A percentile compares a stretch with the other conserved stretches of the same genome.
phyloP scores from a whole-genome alignment of 2,113 vertebrate species.

The Scophthalmus maximus region DNA sequence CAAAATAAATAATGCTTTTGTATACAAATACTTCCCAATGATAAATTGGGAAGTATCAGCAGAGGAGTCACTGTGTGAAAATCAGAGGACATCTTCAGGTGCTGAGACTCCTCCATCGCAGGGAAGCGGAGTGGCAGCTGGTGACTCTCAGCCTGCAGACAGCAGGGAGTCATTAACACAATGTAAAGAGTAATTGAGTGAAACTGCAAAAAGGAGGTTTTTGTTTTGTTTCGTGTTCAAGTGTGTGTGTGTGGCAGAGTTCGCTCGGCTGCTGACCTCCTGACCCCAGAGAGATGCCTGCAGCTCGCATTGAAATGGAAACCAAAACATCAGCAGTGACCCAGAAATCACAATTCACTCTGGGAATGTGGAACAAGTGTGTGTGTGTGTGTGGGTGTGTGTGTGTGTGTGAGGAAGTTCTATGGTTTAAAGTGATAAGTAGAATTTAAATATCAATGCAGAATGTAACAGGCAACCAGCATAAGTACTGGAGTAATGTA shows the following conservation, averaged over 20 bases:
- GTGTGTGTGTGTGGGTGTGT: conserved; percentile 10
- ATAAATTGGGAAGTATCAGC: too few relatives aligned
- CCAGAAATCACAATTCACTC: conserved; percentile 62
- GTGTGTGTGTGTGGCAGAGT: conserved; percentile 41
- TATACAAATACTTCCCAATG: too few relatives aligned
- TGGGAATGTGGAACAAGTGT: conserved; percentile 31
- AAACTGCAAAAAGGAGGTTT: conserved; percentile 13
- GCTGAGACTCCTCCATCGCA: too few relatives aligned
- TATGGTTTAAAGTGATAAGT: too few relatives aligned
- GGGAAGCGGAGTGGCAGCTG: background rate
- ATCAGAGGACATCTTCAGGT: background rate
- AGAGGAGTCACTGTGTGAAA: background rate
- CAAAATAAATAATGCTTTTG: too few relatives aligned
- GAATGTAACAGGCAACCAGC: too few relatives aligned
- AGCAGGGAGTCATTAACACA: conserved; percentile 34
- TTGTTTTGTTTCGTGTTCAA: conserved; percentile 27
- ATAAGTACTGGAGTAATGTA: too few relatives aligned
- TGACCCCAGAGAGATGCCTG: conserved; percentile 27
- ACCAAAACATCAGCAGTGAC: conserved; percentile 64
- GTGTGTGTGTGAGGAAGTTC: conserved; percentile 17
- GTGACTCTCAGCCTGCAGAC: conserved; percentile 1
- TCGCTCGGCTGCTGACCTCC: conserved; percentile 38
- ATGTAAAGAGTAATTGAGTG: conserved; percentile 40
- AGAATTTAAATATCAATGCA: too few relatives aligned
- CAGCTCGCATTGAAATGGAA: conserved; percentile 44